A percentile compares a stretch with the other conserved stretches of the same genome.
Evolutionary conservation across 2,888 invertebrate species (phyloP).

Genomic region (Melikaiella ostensackeni): DNA sequence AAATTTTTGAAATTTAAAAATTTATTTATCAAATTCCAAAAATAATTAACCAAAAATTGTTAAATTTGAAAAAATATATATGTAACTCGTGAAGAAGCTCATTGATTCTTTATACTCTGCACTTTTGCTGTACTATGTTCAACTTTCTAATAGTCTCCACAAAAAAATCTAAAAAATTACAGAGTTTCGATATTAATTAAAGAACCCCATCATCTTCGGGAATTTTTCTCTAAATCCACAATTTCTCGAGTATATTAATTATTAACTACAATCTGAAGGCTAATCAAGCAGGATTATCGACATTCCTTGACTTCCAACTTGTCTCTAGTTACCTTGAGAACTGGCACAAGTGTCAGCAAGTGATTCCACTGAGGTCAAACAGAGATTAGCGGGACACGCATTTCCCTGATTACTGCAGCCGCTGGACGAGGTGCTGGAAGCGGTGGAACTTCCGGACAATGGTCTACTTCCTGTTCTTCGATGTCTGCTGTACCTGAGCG

Average conservation of each 20-base stretch:
- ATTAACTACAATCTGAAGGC: constrained; percentile 16
- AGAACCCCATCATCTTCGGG: background rate
- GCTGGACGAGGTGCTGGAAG: constrained; percentile 80
- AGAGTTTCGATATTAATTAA: constrained; percentile 8
- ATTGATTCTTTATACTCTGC: background rate
- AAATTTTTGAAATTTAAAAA: too few species aligned
- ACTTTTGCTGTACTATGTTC: background rate
- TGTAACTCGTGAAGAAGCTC: too few species aligned
- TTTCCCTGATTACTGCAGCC: constrained; percentile 79
- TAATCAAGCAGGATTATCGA: constrained; percentile 24
- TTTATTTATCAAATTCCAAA: too few species aligned
- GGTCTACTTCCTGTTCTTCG: constrained; percentile 81
- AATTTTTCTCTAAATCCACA: constrained; percentile 16
- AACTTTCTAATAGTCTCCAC: constrained; percentile 15
- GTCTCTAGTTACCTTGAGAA: constrained; percentile 71
- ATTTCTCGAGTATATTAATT: constrained; percentile 11
- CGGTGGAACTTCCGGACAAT: constrained; percentile 87
- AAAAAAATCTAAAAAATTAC: background rate
- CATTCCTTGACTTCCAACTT: constrained; percentile 1
- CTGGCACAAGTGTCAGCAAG: constrained; percentile 87
- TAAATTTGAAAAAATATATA: background rate
- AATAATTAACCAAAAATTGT: background rate
- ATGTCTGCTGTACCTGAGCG: constrained; percentile 79
- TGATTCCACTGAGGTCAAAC: constrained; percentile 92
- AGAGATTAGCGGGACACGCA: constrained; percentile 85